A percentile compares a stretch with the other conserved stretches of the same genome.
Conservation (phyloP, 2,888 invertebrate species). For the Ernsta delagoae region DNA sequence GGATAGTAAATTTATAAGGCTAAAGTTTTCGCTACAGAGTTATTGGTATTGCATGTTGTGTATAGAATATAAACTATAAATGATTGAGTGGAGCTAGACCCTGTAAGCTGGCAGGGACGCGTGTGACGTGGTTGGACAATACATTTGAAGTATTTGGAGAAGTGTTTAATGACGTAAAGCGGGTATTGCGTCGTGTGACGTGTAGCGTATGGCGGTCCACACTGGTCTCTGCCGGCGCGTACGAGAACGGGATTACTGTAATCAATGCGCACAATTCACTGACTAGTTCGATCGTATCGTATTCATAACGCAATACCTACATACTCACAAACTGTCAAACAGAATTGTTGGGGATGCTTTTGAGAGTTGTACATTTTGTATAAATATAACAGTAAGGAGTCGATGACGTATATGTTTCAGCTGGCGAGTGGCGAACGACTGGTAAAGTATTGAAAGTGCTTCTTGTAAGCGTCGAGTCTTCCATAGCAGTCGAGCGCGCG, state of each 20-base stretch:
- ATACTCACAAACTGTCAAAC: slow-evolving; percentile 55
- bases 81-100: slow-evolving; percentile 6
- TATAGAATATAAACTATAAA: slow-evolving; percentile 28
- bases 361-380: slow-evolving; percentile 83
- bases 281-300: slow-evolving; percentile 44
- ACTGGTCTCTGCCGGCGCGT: slow-evolving; percentile 16
- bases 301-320: slow-evolving; percentile 57
- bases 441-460: slow-evolving; percentile 79
- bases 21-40: slow-evolving; percentile 34
- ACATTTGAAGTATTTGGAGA: no score
- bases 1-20: slow-evolving; percentile 29
- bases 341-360: slow-evolving; percentile 68
- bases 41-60: slow-evolving; percentile 34
- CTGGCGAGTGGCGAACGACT: slow-evolving; percentile 77
- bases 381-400: slow-evolving; percentile 75
- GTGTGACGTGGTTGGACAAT: background rate
- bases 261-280: slow-evolving; percentile 46
- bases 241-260: slow-evolving; percentile 52
- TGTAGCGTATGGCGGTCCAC: background rate
- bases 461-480: slow-evolving; percentile 83
- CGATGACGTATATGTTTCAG: slow-evolving; percentile 67
- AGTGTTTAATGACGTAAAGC: background rate
- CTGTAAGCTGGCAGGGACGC: slow-evolving; percentile 14
- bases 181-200: background rate
- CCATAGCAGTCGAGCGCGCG: slow-evolving; percentile 82